phyloP scores from a whole-genome alignment of 2,113 vertebrate species.

The Elgaria multicarinata region DNA sequence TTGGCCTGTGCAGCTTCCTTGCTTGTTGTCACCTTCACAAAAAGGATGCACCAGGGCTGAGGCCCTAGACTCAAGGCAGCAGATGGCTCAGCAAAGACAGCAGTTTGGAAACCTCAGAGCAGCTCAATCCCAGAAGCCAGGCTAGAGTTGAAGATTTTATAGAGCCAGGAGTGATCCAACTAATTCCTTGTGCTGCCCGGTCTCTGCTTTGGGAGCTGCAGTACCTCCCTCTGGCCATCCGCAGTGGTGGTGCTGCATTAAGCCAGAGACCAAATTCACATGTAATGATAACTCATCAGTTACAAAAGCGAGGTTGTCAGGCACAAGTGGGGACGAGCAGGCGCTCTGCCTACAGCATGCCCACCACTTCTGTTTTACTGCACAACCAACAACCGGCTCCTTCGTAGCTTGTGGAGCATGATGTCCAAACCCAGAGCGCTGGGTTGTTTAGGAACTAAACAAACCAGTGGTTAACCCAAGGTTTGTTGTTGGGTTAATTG shows the following conservation, averaged over 20 bases:
- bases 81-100: background rate
- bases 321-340: no score
- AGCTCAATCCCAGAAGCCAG: background rate
- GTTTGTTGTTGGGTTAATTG: no score
- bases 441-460: no score
- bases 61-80: background rate
- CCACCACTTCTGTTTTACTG: no score
- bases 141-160: background rate
- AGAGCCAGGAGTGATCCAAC: background rate
- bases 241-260: background rate
- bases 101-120: background rate
- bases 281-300: no score
- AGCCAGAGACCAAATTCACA: background rate
- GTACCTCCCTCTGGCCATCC: background rate
- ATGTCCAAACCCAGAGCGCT: no score
- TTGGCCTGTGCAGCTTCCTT: background rate
- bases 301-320: no score
- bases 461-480: no score
- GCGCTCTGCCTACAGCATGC: no score
- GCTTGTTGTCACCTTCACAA: background rate
- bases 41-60: no score
- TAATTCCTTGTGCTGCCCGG: background rate
- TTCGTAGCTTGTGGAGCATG: no score
- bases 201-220: background rate
- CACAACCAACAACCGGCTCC: no score